A percentile compares a stretch with the other conserved stretches of the same genome.
phyloP scores from a whole-genome alignment of 2,113 vertebrate genomes.

The Cyanistes caeruleus region DNA sequence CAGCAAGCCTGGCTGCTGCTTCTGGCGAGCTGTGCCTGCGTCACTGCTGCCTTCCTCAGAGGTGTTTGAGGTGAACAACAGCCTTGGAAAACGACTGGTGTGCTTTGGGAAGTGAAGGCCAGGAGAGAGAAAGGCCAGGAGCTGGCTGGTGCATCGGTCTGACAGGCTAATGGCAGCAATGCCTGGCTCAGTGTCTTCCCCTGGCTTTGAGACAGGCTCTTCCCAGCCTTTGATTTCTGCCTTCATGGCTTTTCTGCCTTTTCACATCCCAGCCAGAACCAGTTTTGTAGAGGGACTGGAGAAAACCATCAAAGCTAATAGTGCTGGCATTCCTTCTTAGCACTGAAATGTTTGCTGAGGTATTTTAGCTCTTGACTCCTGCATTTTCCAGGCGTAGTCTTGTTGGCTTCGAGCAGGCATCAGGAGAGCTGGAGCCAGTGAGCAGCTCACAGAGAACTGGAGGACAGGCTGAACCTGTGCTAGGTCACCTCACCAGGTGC shows the following conservation, averaged over 20 bases:
- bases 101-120: not conserved
- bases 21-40: not conserved
- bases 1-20: not conserved
- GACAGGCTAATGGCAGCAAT: not conserved
- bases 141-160: not conserved
- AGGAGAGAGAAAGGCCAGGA: not conserved
- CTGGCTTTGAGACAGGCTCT: not conserved
- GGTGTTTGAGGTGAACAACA: not conserved
- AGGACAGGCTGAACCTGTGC: not conserved
- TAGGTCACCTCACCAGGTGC: rapidly evolving
- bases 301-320: not conserved
- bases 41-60: not conserved
- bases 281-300: not conserved
- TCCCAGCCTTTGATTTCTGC: not conserved
- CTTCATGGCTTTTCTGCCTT: not conserved
- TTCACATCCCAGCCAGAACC: not conserved
- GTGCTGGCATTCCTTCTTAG: not conserved
- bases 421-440: not conserved
- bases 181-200: not conserved
- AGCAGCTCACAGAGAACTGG: not conserved
- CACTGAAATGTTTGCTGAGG: not conserved
- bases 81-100: not conserved
- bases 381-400: not conserved
- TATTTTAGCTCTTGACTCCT: not conserved
- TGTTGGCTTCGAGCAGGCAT: not conserved